Conservation (phyloP, 2,113 vertebrate species). For the Trematomus loennbergii region DNA sequence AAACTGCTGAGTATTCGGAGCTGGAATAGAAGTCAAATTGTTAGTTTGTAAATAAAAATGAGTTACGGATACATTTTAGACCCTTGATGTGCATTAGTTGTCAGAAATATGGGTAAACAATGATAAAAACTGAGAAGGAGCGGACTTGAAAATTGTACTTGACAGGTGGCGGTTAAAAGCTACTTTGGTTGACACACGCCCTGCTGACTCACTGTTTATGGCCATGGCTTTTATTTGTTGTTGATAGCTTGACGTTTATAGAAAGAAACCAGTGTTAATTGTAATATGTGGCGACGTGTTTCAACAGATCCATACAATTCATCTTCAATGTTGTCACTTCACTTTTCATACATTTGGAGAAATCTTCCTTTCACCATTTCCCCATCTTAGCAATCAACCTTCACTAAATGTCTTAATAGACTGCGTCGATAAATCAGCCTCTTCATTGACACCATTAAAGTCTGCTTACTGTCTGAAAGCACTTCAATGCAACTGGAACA, state of each 20-base stretch:
- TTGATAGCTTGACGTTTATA: constrained; percentile 19
- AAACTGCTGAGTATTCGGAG: constrained; percentile 48
- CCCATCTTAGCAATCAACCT: constrained; percentile 34
- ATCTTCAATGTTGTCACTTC: constrained; percentile 7
- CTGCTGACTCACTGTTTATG: constrained; percentile 51
- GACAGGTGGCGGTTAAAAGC: constrained; percentile 39
- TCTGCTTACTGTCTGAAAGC: constrained; percentile 24
- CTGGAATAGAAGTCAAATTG: constrained; percentile 28
- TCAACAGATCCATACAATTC: constrained; percentile 20
- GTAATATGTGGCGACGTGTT: neutral
- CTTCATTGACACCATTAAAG: constrained; percentile 34
- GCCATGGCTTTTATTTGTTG: constrained; percentile 36
- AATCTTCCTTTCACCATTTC: constrained; percentile 4
- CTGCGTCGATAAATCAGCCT: constrained; percentile 15
- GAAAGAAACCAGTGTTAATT: neutral
- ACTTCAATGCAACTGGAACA: constrained; percentile 30
- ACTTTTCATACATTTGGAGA: constrained; percentile 1
- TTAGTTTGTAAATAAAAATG: constrained; percentile 28
- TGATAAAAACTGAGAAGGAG: constrained; percentile 34
- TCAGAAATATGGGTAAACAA: constrained; percentile 46
- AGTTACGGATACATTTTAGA: constrained; percentile 45
- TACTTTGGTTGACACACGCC: constrained; percentile 34
- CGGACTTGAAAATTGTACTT: constrained; percentile 25
- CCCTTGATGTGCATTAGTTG: constrained; percentile 50
- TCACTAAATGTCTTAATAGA: constrained; percentile 28